phyloP scores from a whole-genome alignment of 1,140 invertebrate genomes.

The Lycorma delicatula region DNA sequence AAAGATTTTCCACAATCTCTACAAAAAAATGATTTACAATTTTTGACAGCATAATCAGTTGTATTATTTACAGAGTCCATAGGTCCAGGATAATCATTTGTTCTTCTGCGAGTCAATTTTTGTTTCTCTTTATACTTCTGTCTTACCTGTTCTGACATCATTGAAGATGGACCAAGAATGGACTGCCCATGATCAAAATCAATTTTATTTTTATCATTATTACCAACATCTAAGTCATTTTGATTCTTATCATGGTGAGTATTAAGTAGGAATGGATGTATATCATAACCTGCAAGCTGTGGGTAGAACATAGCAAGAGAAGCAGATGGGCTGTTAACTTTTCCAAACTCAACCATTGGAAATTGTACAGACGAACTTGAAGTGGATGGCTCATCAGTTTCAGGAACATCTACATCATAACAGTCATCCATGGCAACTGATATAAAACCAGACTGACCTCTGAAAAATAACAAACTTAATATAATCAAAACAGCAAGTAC shows the following conservation, averaged over 20 bases:
- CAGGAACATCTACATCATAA: no score
- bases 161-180: not conserved
- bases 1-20: constrained; percentile 28
- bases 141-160: not conserved
- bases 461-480: no score
- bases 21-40: constrained; percentile 26
- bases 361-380: no score
- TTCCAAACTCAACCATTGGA: no score
- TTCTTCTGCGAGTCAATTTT: not conserved
- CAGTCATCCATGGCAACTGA: no score
- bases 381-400: no score
- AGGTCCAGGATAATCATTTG: not conserved
- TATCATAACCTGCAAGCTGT: not conserved
- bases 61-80: not conserved
- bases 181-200: not conserved
- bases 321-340: not conserved
- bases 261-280: not conserved
- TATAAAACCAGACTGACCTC: no score
- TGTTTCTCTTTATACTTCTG: not conserved
- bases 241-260: not conserved
- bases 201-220: not conserved
- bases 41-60: constrained; percentile 14
- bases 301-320: not conserved
- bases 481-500: no score
- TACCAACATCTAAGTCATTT: not conserved